Percentiles rank a stretch among this genome's conserved stretches.
These are phyloP conservation scores for Temnothorax longispinosus DNA, from an alignment of 1,140 invertebrate species.

Conservation along the genomic window DNA sequence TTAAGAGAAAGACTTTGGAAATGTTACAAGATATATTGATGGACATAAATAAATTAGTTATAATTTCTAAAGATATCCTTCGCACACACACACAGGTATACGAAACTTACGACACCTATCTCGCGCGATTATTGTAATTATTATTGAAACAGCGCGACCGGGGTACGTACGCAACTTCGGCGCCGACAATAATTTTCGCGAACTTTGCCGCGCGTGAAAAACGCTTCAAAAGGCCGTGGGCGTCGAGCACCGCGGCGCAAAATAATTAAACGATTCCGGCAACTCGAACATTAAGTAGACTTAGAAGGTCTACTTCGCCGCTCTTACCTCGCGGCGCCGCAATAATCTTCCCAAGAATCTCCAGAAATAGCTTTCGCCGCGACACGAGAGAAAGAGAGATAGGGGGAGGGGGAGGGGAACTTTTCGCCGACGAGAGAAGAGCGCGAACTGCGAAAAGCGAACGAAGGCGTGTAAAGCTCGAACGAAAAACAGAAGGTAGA, in stretches of 20 bases:
- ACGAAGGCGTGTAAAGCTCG: not conserved
- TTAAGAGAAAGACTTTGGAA: not conserved
- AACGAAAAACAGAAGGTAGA: constrained; percentile 10
- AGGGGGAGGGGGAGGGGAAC: not conserved
- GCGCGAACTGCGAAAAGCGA: constrained; percentile 18
- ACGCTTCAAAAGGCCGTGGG: constrained; percentile 39
- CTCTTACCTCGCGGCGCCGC: constrained; percentile 54
- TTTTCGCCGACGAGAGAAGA: not conserved
- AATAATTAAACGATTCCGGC: constrained; percentile 70
- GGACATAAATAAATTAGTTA: not conserved
- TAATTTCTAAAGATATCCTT: not conserved
- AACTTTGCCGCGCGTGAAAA: constrained; percentile 41
- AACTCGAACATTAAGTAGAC: constrained; percentile 65
- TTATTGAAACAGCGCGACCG: not conserved
- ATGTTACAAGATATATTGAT: not conserved
- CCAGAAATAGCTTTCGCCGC: constrained; percentile 54
- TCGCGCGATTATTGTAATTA: not conserved
- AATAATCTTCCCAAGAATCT: constrained; percentile 69
- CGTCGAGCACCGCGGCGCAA: constrained; percentile 38
- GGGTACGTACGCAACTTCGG: not conserved
- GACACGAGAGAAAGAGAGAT: constrained; percentile 8
- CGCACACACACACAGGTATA: not conserved
- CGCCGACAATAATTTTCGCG: constrained; percentile 23
- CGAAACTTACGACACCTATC: not conserved
- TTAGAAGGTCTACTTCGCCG: constrained; percentile 62